Conservation (phyloP, 2,888 invertebrate genomes). For the Noctua comes region DNA sequence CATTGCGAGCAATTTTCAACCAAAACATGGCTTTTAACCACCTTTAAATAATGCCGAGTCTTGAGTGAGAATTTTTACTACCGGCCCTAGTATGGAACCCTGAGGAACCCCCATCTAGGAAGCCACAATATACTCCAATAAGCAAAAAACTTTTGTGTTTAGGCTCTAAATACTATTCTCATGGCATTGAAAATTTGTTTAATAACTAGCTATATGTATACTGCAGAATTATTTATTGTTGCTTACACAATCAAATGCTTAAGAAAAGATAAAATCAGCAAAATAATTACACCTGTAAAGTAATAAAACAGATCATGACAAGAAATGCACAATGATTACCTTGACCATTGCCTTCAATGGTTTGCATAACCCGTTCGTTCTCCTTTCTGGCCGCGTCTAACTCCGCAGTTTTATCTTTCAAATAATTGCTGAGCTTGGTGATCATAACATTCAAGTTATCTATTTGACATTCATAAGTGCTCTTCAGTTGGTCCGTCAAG, state of each 20-base stretch:
- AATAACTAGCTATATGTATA: background rate
- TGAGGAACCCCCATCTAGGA: conserved; percentile 1
- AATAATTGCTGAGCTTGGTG: conserved; percentile 77
- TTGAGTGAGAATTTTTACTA: background rate
- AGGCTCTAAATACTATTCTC: conserved; percentile 9
- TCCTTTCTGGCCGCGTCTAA: conserved; percentile 75
- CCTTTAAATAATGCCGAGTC: too few relatives aligned
- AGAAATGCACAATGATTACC: conserved; percentile 64
- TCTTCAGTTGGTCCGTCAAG: conserved; percentile 80
- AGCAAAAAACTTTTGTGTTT: background rate
- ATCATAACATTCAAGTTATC: conserved; percentile 81
- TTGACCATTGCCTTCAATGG: conserved; percentile 72
- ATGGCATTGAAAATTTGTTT: background rate
- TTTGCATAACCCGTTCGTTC: conserved; percentile 73
- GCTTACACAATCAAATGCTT: conserved; percentile 15
- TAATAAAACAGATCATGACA: background rate
- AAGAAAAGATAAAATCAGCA: background rate
- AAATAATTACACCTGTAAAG: background rate
- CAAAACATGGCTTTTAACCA: background rate
- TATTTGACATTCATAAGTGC: conserved; percentile 80
- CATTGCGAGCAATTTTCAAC: background rate
- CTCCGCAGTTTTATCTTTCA: conserved; percentile 80
- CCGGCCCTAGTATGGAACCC: conserved; percentile 9
- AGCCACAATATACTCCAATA: background rate
- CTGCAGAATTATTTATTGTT: background rate